Conservation (phyloP, 2,797 vertebrate genomes). For the Lacerta bilineata region DNA sequence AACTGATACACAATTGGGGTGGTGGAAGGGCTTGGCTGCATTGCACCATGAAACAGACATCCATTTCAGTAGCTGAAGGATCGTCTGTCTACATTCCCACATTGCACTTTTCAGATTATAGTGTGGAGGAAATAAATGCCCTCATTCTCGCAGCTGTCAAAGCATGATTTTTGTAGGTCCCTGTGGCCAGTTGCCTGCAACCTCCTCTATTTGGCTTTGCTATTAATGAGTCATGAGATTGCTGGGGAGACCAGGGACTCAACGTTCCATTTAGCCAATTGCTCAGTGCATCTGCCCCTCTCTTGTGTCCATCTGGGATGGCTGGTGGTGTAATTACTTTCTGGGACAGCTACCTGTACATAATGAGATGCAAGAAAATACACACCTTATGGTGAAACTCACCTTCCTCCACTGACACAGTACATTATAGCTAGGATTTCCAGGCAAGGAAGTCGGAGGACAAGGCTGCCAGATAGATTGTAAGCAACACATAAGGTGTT, state of each 20-base stretch:
- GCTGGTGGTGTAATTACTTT: background rate
- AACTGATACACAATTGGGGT: background rate
- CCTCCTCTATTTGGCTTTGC: fast-evolving
- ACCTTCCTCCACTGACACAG: background rate
- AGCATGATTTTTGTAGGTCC: background rate
- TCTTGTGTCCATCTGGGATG: background rate
- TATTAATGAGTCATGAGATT: background rate
- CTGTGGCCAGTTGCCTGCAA: background rate
- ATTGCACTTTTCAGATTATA: background rate
- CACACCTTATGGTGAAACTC: background rate
- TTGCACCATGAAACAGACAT: background rate
- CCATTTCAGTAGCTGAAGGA: background rate
- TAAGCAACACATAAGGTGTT: background rate
- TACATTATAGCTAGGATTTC: background rate
- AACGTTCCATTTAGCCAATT: background rate
- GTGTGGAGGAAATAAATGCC: background rate
- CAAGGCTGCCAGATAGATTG: background rate
- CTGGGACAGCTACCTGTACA: constrained; percentile 31
- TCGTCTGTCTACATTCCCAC: background rate
- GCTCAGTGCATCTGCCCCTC: constrained; percentile 2
- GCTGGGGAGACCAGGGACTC: background rate
- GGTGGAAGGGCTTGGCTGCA: background rate
- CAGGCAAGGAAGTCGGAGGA: background rate
- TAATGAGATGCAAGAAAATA: constrained; percentile 29
- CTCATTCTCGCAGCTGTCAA: background rate